Evolutionary conservation across 1,140 invertebrate species (phyloP), one percentile per base, ranked within the genome.

Genomic region (Phenacoccus solenopsis): DNA sequence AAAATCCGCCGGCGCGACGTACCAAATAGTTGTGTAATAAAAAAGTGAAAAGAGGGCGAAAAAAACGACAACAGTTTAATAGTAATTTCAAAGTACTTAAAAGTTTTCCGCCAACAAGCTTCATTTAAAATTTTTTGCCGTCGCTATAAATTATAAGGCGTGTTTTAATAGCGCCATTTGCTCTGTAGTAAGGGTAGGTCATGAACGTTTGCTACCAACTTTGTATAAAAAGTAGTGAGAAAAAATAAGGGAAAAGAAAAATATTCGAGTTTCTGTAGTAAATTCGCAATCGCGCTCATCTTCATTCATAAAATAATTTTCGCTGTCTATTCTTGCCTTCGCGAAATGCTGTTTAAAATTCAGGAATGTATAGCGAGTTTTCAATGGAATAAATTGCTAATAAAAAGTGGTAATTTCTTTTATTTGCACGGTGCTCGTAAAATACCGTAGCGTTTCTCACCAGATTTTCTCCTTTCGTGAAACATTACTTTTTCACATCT

Each of bases 281-380:
- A 27, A 64, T 64, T 27, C 59, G 59, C 59, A 25, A 64, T 64
- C 59, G 59, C 59, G 59, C 59, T 64, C 59, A 64, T 64, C 59
- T 64, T 64, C 59, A 64, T 64, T 64, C 59, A 64, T 64, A 64
- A 64, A 64, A 64, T 64, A 64, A 64, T 64, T 64, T 64, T 64
- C 59, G 59, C 25, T 64, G 59, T 64, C 59, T 64, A 25, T 64
- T 64, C 59, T 64, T 20, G 22, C 59, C 59, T 64, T 64, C 59
- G 59, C 25, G 25, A 64, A 64, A 64, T 64, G 59, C 59, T 64
- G 59, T 64, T 64, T 64, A 64, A 64, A 64, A 64, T 64, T 64
- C 59, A 25, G 59, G 10, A 64, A 64, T 64, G 59, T 64, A 64
- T 27, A 27, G 25, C 59, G 59, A 64, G 9, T 64, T 64, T 64